phyloP scores from a whole-genome alignment of 2,113 vertebrate species.

The Nettapus auritus region DNA sequence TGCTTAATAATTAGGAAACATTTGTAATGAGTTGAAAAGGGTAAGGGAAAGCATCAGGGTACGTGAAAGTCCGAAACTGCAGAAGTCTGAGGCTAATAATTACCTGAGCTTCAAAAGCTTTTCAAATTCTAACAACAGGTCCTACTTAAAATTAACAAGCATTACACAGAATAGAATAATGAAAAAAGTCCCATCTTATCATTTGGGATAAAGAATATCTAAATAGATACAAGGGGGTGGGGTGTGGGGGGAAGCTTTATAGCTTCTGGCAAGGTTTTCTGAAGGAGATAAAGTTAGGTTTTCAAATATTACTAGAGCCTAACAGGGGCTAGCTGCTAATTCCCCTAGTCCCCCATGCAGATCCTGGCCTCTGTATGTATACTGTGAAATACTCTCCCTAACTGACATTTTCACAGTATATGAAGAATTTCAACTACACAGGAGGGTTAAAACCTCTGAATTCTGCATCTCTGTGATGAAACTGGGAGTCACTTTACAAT shows the following conservation, averaged over 20 bases:
- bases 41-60: neutral
- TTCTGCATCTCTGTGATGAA: neutral
- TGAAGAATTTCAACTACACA: neutral
- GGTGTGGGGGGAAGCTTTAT: fast-evolving
- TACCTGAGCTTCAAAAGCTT: conserved; percentile 59
- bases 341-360: neutral
- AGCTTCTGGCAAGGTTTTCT: conserved; percentile 43
- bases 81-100: conserved; percentile 43
- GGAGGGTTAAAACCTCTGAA: neutral
- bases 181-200: neutral
- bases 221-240: neutral
- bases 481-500: neutral
- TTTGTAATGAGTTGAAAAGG: conserved; percentile 58
- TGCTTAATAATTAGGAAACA: conserved; percentile 62
- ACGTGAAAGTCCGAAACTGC: neutral
- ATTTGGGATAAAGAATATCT: conserved; percentile 7
- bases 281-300: conserved; percentile 27
- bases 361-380: neutral
- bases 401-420: neutral
- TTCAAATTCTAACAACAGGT: conserved; percentile 20
- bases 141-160: conserved; percentile 45
- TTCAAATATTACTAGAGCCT: neutral
- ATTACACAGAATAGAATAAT: neutral
- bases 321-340: neutral
- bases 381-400: neutral